Evolutionary conservation across 2,797 vertebrate species (phyloP).

Genomic region (Amblyopsis hoosieri): DNA sequence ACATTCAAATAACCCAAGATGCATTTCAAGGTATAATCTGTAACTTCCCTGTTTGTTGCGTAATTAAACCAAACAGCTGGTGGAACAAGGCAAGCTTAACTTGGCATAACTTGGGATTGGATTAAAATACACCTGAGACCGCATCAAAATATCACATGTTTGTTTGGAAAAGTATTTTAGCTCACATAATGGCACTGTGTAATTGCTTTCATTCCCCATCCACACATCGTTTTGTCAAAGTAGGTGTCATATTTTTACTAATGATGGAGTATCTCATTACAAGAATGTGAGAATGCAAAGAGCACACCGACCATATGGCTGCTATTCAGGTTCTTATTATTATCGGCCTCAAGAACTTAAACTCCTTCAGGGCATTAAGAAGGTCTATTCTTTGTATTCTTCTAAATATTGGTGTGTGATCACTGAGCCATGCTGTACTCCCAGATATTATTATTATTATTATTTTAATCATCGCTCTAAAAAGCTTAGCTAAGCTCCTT

Average conservation of each 20-base stretch:
- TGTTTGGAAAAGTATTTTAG: too few species aligned
- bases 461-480: conserved; percentile 42
- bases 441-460: conserved; percentile 27
- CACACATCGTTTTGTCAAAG: conserved; percentile 49
- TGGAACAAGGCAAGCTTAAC: too few species aligned
- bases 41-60: too few species aligned
- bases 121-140: too few species aligned
- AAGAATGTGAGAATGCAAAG: conserved; percentile 8
- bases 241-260: conserved; percentile 23
- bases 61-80: too few species aligned
- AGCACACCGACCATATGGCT: conserved; percentile 24
- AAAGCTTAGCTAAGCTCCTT: conserved; percentile 60
- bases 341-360: conserved; percentile 18
- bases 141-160: too few species aligned
- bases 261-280: conserved; percentile 24
- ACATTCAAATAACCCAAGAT: too few species aligned
- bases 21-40: too few species aligned
- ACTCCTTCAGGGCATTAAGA: conserved; percentile 29
- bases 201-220: conserved; percentile 17
- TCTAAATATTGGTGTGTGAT: conserved; percentile 49
- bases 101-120: too few species aligned
- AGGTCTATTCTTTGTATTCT: conserved; percentile 3
- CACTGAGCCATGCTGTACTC: conserved; percentile 18
- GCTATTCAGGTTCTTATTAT: conserved; percentile 6
- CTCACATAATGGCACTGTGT: not conserved